These are phyloP conservation scores for Herpetotheres cachinnans DNA, from an alignment of 2,113 vertebrate genomes.

Conservation along the genomic window DNA sequence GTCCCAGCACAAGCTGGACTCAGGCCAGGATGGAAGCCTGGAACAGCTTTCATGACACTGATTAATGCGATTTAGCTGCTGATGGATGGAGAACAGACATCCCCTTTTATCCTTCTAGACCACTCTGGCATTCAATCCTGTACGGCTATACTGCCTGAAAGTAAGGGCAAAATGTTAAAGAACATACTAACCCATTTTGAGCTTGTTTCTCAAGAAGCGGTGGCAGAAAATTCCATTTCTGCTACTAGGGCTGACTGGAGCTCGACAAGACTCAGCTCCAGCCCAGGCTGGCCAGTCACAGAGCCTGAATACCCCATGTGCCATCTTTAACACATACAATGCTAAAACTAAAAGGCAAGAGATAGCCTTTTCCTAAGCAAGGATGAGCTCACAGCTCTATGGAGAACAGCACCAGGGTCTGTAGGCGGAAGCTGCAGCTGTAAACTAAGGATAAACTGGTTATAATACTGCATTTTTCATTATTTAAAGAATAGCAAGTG, in stretches of 20 bases:
- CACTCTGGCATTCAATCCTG: background rate
- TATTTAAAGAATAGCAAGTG: background rate
- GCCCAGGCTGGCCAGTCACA: background rate
- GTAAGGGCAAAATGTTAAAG: background rate
- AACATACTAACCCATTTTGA: background rate
- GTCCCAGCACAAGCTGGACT: conserved; percentile 7
- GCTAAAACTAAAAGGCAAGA: fast-evolving
- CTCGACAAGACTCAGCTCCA: background rate
- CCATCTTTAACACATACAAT: background rate
- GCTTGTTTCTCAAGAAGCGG: background rate
- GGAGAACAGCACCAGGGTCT: fast-evolving
- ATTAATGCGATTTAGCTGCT: background rate
- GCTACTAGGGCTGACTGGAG: background rate
- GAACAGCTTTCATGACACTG: background rate
- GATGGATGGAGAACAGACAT: background rate
- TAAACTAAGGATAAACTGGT: fast-evolving
- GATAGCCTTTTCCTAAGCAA: background rate
- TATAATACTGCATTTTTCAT: background rate
- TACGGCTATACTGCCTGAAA: background rate
- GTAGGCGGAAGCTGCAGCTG: background rate
- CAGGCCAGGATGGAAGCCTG: background rate
- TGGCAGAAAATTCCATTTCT: background rate
- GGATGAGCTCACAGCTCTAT: fast-evolving
- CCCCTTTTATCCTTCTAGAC: background rate
- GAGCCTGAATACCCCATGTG: fast-evolving